phyloP scores from a whole-genome alignment of 2,797 vertebrate species.

The Sylvia borin region DNA sequence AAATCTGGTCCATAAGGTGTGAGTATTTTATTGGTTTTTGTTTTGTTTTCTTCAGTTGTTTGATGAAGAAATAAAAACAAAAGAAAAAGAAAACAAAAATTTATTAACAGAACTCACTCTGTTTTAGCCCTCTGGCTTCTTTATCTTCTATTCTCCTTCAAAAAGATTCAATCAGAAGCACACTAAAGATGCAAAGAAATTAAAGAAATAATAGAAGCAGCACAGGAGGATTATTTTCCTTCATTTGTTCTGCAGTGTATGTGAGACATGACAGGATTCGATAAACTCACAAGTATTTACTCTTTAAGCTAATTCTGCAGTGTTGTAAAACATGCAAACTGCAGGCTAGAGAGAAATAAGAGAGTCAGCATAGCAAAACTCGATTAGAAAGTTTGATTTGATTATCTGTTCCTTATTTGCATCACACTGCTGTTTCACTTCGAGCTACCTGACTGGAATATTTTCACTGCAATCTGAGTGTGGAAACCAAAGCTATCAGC shows the following conservation, averaged over 20 bases:
- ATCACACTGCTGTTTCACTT: conserved; percentile 60
- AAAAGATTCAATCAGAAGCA: background rate
- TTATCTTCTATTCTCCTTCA: background rate
- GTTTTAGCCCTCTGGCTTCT: background rate
- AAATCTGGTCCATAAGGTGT: conserved; percentile 25
- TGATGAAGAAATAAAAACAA: conserved; percentile 13
- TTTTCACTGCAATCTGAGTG: conserved; percentile 15
- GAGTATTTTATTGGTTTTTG: background rate
- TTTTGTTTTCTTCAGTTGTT: background rate
- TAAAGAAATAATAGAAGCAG: conserved; percentile 11
- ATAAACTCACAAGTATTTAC: conserved; percentile 64
- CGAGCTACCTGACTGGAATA: conserved; percentile 61
- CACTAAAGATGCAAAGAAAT: background rate
- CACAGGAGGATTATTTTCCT: conserved; percentile 6
- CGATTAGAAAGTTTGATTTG: conserved; percentile 72
- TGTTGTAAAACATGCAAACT: conserved; percentile 70
- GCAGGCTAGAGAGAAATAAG: conserved; percentile 66
- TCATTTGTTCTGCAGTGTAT: background rate
- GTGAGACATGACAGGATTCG: conserved; percentile 23
- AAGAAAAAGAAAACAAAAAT: background rate
- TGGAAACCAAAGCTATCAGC: background rate
- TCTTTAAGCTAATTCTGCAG: conserved; percentile 73
- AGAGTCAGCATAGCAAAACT: conserved; percentile 71
- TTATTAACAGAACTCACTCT: background rate
- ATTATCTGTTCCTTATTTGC: conserved; percentile 74